Percentiles rank a stretch among this genome's conserved stretches.
Conservation (phyloP, 2,113 vertebrate genomes). For the Ceyx melanurus region DNA sequence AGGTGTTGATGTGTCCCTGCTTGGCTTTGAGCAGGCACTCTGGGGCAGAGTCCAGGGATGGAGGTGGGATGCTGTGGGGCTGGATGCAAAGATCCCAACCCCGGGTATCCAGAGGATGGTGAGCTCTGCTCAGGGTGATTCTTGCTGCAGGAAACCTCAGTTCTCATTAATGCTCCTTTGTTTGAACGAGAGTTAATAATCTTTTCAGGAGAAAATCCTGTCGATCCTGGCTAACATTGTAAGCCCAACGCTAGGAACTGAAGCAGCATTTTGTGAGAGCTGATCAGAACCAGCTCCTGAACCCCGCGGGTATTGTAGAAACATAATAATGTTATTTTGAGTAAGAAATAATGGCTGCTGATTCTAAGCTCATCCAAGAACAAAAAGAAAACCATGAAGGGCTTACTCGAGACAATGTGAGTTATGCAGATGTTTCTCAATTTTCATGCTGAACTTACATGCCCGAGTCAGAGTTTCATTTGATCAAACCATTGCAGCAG, state of each 20-base stretch:
- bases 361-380: conserved; percentile 17
- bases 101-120: not conserved
- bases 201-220: not conserved
- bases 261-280: not conserved
- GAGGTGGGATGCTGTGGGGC: not conserved
- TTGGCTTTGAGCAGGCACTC: fast-evolving
- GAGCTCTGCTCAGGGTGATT: not conserved
- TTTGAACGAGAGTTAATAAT: not conserved
- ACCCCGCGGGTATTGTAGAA: not conserved
- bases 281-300: not conserved
- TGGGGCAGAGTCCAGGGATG: not conserved
- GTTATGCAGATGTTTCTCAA: conserved; percentile 23
- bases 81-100: not conserved
- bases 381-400: not conserved
- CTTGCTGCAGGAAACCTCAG: not conserved
- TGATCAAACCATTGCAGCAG: not conserved
- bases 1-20: fast-evolving
- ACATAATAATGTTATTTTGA: conserved; percentile 28
- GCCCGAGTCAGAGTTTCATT: not conserved
- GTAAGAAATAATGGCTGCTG: conserved; percentile 47
- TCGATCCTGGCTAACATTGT: not conserved
- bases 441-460: not conserved
- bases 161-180: not conserved
- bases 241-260: not conserved
- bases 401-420: not conserved